Conservation (phyloP, 2,888 invertebrate genomes). For the Agonopterix arenella region DNA sequence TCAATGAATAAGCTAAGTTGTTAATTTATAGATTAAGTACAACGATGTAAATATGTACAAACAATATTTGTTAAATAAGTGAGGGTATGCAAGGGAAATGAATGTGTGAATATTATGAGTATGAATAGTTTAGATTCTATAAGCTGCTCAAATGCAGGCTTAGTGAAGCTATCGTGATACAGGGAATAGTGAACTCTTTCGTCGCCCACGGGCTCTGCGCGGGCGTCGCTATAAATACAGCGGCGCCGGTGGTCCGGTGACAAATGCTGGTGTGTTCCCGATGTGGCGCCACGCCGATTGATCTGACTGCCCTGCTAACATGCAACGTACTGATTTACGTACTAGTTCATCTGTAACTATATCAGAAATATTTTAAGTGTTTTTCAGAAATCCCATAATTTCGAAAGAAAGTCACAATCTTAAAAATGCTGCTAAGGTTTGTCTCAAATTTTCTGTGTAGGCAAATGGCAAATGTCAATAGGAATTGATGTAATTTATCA, state of each 20-base stretch:
- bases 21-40: constrained; percentile 19
- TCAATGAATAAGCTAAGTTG: not conserved
- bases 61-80: constrained; percentile 20
- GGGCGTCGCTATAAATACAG: constrained; percentile 70
- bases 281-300: constrained; percentile 64
- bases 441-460: too few species aligned
- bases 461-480: too few species aligned
- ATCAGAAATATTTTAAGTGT: not conserved
- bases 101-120: constrained; percentile 1
- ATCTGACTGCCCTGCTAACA: constrained; percentile 55
- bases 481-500: too few species aligned
- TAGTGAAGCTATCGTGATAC: constrained; percentile 30
- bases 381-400: not conserved
- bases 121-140: not conserved
- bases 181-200: constrained; percentile 28
- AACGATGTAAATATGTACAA: constrained; percentile 49
- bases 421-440: too few species aligned
- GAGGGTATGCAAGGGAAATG: constrained; percentile 42
- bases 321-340: constrained; percentile 23
- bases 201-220: constrained; percentile 56
- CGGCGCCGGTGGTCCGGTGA: constrained; percentile 74
- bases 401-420: too few species aligned
- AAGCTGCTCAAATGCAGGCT: constrained; percentile 3
- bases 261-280: constrained; percentile 65
- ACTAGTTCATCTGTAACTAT: not conserved